Percentiles rank a stretch among this genome's conserved stretches.
These are phyloP conservation scores for Sturmia bella DNA, from an alignment of 2,888 invertebrate species.

Conservation along the genomic window DNA sequence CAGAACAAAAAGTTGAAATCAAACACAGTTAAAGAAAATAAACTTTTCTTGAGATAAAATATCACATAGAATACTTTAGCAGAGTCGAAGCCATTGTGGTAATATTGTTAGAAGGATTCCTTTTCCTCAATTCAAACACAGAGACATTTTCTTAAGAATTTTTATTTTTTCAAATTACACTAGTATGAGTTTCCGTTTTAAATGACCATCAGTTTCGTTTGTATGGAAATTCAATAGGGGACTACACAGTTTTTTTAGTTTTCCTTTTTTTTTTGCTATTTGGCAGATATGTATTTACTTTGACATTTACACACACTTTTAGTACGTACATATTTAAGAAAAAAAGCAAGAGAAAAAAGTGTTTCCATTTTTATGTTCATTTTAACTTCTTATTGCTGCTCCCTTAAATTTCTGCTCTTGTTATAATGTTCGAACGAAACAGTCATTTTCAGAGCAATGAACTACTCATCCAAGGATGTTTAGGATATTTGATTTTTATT, in stretches of 20 bases:
- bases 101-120: not conserved
- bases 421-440: conserved; percentile 23
- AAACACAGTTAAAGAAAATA: too few species aligned
- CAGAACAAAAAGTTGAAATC: too few species aligned
- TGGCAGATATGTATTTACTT: not conserved
- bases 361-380: conserved; percentile 7
- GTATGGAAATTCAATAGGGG: conserved; percentile 57
- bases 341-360: conserved; percentile 11
- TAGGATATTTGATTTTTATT: conserved; percentile 1
- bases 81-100: too few species aligned
- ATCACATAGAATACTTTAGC: too few species aligned
- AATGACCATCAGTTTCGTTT: conserved; percentile 44
- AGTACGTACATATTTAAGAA: not conserved
- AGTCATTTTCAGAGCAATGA: conserved; percentile 22
- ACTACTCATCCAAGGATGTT: not conserved
- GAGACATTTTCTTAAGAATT: not conserved
- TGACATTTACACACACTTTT: conserved; percentile 3
- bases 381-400: conserved; percentile 37
- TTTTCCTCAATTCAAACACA: not conserved
- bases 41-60: too few species aligned
- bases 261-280: not conserved
- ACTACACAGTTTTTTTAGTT: not conserved
- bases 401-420: conserved; percentile 16
- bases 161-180: not conserved
- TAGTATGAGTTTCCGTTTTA: conserved; percentile 18